Evolutionary conservation across 2,113 vertebrate species (phyloP).

Genomic region (Leptobrachium leishanense): DNA sequence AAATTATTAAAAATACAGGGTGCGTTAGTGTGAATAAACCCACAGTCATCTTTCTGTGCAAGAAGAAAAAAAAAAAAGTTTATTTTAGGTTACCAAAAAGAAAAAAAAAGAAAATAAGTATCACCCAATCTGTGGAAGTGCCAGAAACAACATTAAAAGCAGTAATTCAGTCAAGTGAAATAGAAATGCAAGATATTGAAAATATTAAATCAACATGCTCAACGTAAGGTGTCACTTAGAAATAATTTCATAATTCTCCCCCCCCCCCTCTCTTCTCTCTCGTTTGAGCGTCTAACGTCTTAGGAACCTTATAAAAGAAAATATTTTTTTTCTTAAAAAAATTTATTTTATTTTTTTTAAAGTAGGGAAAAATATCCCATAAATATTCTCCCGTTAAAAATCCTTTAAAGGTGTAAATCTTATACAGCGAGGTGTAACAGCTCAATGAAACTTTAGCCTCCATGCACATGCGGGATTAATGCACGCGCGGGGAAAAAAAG

Average conservation of each 20-base stretch:
- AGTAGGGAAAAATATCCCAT: conserved; percentile 19
- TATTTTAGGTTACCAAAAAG: conserved; percentile 32
- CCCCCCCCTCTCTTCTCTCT: not conserved
- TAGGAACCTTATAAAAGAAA: conserved; percentile 15
- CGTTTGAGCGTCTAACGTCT: conserved; percentile 29
- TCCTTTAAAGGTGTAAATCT: conserved; percentile 38
- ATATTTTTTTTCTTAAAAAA: too few relatives aligned
- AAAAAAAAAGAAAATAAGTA: conserved; percentile 25
- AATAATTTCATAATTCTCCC: conserved; percentile 35
- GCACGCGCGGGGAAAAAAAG: not conserved
- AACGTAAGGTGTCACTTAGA: conserved; percentile 44
- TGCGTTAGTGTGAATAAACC: not conserved
- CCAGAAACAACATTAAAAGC: conserved; percentile 42
- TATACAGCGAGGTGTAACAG: conserved; percentile 33
- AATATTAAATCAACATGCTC: conserved; percentile 49
- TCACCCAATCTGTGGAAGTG: conserved; percentile 30
- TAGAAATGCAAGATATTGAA: conserved; percentile 47
- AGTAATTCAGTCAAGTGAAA: conserved; percentile 49
- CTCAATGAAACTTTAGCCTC: conserved; percentile 42
- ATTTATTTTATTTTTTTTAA: too few relatives aligned
- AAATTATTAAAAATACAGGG: not conserved
- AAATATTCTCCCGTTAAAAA: conserved; percentile 40
- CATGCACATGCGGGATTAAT: conserved; percentile 33
- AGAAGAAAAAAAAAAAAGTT: conserved; percentile 31
- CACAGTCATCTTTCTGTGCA: conserved; percentile 17